Evolutionary conservation across 2,113 vertebrate species (phyloP).

Genomic region (Crotalus tigris): DNA sequence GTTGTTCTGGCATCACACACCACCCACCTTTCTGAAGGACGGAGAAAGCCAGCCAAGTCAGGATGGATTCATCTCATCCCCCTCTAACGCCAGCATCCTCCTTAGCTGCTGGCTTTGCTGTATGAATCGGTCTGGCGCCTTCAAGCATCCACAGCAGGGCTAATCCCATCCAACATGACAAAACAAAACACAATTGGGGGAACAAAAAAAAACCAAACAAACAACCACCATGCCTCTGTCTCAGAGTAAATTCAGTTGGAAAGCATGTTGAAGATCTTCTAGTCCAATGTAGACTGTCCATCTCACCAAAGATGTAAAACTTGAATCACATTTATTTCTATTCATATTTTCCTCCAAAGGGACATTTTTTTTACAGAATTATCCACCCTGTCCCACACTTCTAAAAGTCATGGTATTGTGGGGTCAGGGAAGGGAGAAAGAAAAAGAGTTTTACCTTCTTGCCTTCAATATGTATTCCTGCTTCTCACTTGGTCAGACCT

Average conservation of each 20-base stretch:
- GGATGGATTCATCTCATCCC: not conserved
- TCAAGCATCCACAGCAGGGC: not conserved
- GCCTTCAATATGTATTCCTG: slow-evolving; percentile 32
- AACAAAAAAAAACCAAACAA: fast-evolving
- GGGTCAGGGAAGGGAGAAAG: not conserved
- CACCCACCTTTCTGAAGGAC: not conserved
- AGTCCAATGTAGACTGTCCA: not conserved
- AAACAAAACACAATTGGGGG: not conserved
- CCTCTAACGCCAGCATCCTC: not conserved
- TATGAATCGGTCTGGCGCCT: not conserved
- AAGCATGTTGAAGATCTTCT: not conserved
- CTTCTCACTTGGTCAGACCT: slow-evolving; percentile 33
- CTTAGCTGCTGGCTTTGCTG: not conserved
- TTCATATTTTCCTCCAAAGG: not conserved
- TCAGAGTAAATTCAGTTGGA: not conserved
- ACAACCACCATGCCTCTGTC: too few species aligned
- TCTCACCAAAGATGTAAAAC: not conserved
- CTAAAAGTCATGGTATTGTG: not conserved
- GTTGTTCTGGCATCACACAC: not conserved
- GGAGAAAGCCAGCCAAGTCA: not conserved
- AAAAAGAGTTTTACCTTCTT: slow-evolving; percentile 56
- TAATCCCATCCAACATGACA: fast-evolving
- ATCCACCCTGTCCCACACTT: too few species aligned
- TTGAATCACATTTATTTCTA: not conserved
- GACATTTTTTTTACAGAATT: not conserved